A percentile compares a stretch with the other conserved stretches of the same genome.
Evolutionary conservation across 92 coral and sea anemone species (phyloP).

Genomic region (Palythoa grandiflora): DNA sequence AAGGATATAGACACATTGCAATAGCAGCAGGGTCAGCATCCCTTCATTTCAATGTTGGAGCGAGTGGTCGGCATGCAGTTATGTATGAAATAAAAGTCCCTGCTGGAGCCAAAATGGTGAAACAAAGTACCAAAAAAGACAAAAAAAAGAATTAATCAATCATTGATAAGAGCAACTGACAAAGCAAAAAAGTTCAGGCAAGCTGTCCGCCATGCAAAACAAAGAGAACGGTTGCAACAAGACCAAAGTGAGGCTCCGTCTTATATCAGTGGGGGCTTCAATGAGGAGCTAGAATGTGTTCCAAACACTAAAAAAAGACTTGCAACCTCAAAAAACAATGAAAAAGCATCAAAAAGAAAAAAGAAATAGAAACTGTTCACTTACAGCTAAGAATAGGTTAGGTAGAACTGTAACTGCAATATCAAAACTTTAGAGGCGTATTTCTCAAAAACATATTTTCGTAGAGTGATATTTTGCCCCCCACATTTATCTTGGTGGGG

Average conservation of each 20-base stretch:
- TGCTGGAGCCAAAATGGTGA: conserved; percentile 28
- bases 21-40: conserved; percentile 56
- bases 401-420: conserved; percentile 7
- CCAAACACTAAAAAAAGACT: conserved; percentile 43
- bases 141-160: conserved; percentile 43
- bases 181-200: conserved; percentile 47
- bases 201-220: conserved; percentile 33
- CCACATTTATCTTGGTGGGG: conserved; percentile 18
- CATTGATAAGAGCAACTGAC: conserved; percentile 44
- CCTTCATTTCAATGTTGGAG: conserved; percentile 49
- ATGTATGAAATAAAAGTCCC: conserved; percentile 48
- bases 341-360: conserved; percentile 21
- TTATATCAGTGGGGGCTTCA: conserved; percentile 47
- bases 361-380: conserved; percentile 35
- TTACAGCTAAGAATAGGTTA: conserved; percentile 23
- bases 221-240: conserved; percentile 32
- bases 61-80: conserved; percentile 44
- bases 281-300: conserved; percentile 39
- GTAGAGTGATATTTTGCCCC: conserved; percentile 33
- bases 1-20: conserved; percentile 42
- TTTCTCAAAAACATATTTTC: conserved; percentile 18
- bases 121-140: conserved; percentile 39
- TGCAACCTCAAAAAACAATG: conserved; percentile 15
- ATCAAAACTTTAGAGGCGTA: conserved; percentile 16
- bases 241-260: conserved; percentile 28